Conservation (phyloP, 2,113 vertebrate species). For the Chelonoidis abingdonii region DNA sequence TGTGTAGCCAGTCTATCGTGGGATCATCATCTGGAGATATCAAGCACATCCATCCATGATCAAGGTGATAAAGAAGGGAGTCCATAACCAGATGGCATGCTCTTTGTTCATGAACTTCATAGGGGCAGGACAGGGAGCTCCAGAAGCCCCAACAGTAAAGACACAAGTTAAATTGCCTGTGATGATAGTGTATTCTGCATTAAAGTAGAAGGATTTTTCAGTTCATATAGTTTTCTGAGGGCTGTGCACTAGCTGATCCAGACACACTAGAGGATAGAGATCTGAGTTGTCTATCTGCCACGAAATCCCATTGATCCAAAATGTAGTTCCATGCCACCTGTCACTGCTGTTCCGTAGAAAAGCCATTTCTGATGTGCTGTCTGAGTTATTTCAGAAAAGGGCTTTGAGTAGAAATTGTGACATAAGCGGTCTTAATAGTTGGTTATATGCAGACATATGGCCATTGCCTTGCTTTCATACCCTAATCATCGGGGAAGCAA, state of each 20-base stretch:
- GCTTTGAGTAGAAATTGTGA: background rate
- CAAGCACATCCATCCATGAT: background rate
- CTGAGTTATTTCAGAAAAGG: background rate
- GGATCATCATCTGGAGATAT: background rate
- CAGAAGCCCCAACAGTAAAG: background rate
- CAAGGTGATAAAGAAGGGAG: background rate
- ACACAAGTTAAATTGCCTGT: background rate
- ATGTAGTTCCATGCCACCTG: background rate
- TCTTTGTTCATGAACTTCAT: background rate
- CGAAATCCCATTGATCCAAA: background rate
- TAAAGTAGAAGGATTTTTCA: background rate
- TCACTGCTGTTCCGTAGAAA: background rate
- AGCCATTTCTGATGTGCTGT: background rate
- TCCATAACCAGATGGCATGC: background rate
- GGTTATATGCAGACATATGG: background rate
- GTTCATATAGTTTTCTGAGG: background rate
- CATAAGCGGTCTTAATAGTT: background rate
- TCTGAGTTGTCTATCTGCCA: background rate
- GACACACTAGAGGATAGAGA: background rate
- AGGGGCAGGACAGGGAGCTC: background rate
- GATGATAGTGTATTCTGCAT: background rate
- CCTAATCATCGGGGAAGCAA: background rate
- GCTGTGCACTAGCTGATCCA: background rate
- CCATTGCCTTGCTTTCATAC: background rate
- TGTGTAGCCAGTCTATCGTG: too few species aligned